These are phyloP conservation scores for Magallana nippona DNA, from an alignment of 2,888 invertebrate species.

Conservation along the genomic window DNA sequence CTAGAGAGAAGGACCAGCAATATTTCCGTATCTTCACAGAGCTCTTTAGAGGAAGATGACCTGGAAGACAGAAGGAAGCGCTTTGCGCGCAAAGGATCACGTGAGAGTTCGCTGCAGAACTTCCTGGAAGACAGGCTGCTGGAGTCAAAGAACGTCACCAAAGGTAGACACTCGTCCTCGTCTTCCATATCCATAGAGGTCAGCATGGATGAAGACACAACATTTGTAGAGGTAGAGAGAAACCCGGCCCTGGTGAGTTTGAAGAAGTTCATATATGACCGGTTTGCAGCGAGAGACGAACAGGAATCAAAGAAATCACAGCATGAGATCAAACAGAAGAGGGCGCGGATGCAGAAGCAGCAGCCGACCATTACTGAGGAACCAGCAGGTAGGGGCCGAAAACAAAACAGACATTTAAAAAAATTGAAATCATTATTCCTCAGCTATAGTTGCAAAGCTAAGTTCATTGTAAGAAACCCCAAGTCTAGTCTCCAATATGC, in stretches of 20 bases:
- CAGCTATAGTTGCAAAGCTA: too few species aligned
- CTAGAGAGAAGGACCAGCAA: not conserved
- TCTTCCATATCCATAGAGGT: slow-evolving; percentile 22
- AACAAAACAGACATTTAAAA: too few species aligned
- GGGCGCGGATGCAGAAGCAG: not conserved
- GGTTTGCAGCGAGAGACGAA: not conserved
- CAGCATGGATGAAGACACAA: slow-evolving; percentile 30
- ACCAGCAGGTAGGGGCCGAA: not conserved
- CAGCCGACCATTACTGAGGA: not conserved
- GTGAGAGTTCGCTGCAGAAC: slow-evolving; percentile 41
- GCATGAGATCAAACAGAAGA: not conserved
- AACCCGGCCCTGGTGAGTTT: not conserved
- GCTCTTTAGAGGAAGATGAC: slow-evolving; percentile 15
- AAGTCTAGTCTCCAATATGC: too few species aligned
- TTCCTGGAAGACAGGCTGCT: slow-evolving; percentile 34
- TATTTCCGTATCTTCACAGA: slow-evolving; percentile 31
- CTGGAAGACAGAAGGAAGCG: not conserved
- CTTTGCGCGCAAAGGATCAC: slow-evolving; percentile 29
- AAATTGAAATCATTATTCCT: too few species aligned
- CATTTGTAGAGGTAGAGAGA: not conserved
- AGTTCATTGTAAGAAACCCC: too few species aligned
- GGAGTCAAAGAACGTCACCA: not conserved
- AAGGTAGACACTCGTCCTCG: slow-evolving; percentile 6
- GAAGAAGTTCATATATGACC: not conserved
- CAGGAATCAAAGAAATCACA: not conserved